These are phyloP conservation scores for Melanotaenia boesemani DNA, from an alignment of 2,797 vertebrate species.

Conservation along the genomic window DNA sequence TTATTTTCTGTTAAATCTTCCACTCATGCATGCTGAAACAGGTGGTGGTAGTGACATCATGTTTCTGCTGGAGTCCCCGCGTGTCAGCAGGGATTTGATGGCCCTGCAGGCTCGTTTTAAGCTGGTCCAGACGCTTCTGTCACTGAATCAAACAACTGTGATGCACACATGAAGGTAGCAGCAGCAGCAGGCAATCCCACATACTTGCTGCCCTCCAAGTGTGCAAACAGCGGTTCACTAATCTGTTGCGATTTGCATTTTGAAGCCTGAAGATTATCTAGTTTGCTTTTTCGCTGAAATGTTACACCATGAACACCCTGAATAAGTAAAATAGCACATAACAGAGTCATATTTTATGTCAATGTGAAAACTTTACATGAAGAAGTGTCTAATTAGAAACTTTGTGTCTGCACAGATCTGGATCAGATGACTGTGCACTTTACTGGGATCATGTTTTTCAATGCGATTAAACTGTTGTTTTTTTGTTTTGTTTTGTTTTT, in stretches of 20 bases:
- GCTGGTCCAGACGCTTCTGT: constrained; percentile 43
- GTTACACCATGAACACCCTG: neutral
- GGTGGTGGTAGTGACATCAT: constrained; percentile 20
- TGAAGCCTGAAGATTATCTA: neutral
- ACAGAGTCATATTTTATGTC: no score
- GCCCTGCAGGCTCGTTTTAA: constrained; percentile 51
- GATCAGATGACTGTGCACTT: neutral
- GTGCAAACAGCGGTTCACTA: constrained; percentile 15
- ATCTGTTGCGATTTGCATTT: constrained; percentile 24
- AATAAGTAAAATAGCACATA: neutral
- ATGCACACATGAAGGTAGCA: constrained; percentile 16
- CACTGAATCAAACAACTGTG: constrained; percentile 56
- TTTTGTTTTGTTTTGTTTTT: neutral
- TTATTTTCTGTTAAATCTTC: constrained; percentile 22
- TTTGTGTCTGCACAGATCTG: neutral
- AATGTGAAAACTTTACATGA: neutral
- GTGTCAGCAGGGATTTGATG: constrained; percentile 50
- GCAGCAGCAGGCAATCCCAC: constrained; percentile 12
- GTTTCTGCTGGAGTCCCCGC: constrained; percentile 38
- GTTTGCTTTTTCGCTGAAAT: neutral
- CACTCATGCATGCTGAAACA: constrained; percentile 10
- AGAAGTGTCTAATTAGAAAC: neutral
- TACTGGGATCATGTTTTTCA: neutral
- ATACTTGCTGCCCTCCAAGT: constrained; percentile 1
- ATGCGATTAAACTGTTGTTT: neutral